These are phyloP conservation scores for Hycleus phaleratus DNA, from an alignment of 1,140 invertebrate genomes.

Conservation along the genomic window DNA sequence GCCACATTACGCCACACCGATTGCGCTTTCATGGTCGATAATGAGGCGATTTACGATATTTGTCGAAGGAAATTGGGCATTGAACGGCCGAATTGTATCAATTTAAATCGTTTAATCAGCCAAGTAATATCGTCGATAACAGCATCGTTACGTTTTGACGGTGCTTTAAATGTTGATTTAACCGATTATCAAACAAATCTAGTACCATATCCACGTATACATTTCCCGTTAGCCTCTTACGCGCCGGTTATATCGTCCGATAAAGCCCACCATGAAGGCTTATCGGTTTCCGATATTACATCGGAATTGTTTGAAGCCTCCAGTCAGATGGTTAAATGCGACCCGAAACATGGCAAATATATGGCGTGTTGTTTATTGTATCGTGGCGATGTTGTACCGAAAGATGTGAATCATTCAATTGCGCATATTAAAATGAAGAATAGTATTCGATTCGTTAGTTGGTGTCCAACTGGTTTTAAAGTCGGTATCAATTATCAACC, in stretches of 20 bases:
- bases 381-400: slow-evolving; percentile 51
- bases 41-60: slow-evolving; percentile 68
- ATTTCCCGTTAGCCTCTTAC: slow-evolving; percentile 66
- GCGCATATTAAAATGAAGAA: slow-evolving; percentile 73
- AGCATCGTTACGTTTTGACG: slow-evolving; percentile 68
- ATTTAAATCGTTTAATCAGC: slow-evolving; percentile 57
- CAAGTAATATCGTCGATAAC: slow-evolving; percentile 74
- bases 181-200: slow-evolving; percentile 73
- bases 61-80: slow-evolving; percentile 58
- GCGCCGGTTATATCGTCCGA: slow-evolving; percentile 55
- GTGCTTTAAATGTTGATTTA: slow-evolving; percentile 69
- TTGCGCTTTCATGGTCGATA: slow-evolving; percentile 60
- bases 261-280: slow-evolving; percentile 60
- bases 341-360: slow-evolving; percentile 57
- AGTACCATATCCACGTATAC: slow-evolving; percentile 62
- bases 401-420: slow-evolving; percentile 67
- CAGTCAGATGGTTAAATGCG: slow-evolving; percentile 65
- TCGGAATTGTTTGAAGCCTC: slow-evolving; percentile 55
- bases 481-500: slow-evolving; percentile 68
- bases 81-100: slow-evolving; percentile 55
- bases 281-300: slow-evolving; percentile 63
- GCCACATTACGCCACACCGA: slow-evolving; percentile 56
- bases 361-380: slow-evolving; percentile 70
- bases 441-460: slow-evolving; percentile 60
- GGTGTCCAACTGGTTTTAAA: slow-evolving; percentile 65